These are phyloP conservation scores for Aproaerema taeniolella DNA, from an alignment of 2,888 invertebrate species.

Conservation along the genomic window DNA sequence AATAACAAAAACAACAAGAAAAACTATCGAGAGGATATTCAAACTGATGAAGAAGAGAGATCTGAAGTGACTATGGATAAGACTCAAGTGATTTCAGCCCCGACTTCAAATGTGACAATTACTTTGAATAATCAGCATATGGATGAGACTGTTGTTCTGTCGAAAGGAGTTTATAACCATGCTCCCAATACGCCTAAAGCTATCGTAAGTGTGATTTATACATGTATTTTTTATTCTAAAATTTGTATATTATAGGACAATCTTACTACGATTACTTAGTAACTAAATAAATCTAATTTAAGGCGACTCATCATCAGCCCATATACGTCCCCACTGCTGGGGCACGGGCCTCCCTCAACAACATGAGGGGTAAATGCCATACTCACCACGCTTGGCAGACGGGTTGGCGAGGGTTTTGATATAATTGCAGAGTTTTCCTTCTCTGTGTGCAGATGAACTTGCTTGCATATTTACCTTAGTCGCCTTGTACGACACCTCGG, in stretches of 20 bases:
- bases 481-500: too few species aligned
- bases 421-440: too few species aligned
- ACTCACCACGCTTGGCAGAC: too few species aligned
- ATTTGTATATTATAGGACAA: neutral
- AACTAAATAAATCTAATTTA: too few species aligned
- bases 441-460: too few species aligned
- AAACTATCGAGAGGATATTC: slow-evolving; percentile 1
- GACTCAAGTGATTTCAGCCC: slow-evolving; percentile 31
- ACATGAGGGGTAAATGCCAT: too few species aligned
- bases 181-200: slow-evolving; percentile 37
- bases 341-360: too few species aligned
- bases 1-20: slow-evolving; percentile 18
- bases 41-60: neutral
- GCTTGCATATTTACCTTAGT: too few species aligned
- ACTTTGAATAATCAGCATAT: slow-evolving; percentile 30
- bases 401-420: too few species aligned
- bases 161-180: slow-evolving; percentile 46
- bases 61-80: slow-evolving; percentile 30
- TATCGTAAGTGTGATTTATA: slow-evolving; percentile 34
- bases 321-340: too few species aligned
- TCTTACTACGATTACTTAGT: too few species aligned
- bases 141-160: slow-evolving; percentile 50
- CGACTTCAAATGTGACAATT: slow-evolving; percentile 22
- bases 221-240: neutral
- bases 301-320: too few species aligned